Percentiles rank a stretch among this genome's conserved stretches.
Conservation (phyloP, 2,113 vertebrate species). For the Platycercus adscitus region DNA sequence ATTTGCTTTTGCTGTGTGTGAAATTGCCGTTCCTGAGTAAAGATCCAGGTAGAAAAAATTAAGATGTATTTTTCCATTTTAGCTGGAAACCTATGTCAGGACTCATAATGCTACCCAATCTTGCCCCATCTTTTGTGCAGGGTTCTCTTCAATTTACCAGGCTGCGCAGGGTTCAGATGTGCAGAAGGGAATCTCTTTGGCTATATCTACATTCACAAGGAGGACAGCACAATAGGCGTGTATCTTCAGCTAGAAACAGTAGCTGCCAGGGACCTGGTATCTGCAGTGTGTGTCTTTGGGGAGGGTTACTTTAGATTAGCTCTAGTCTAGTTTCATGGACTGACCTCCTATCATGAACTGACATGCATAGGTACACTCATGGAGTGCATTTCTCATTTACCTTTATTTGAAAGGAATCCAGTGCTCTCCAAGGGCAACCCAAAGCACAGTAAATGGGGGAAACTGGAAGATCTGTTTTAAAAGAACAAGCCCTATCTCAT, state of each 20-base stretch:
- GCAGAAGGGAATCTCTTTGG: neutral
- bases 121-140: neutral
- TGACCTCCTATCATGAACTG: neutral
- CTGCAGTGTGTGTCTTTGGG: neutral
- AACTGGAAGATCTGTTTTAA: neutral
- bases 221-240: accelerated
- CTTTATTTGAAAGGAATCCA: neutral
- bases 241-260: neutral
- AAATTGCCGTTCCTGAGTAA: neutral
- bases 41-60: neutral
- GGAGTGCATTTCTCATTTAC: neutral
- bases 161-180: neutral
- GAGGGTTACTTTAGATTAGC: neutral
- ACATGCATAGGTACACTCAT: neutral
- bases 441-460: neutral
- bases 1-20: neutral
- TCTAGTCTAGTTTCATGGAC: neutral
- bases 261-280: neutral
- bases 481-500: neutral
- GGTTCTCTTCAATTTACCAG: neutral
- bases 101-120: neutral
- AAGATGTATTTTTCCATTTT: neutral
- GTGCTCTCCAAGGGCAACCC: neutral
- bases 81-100: neutral
- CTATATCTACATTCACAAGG: neutral